Conservation (phyloP, 2,113 vertebrate species). For the Prolemur simus region DNA sequence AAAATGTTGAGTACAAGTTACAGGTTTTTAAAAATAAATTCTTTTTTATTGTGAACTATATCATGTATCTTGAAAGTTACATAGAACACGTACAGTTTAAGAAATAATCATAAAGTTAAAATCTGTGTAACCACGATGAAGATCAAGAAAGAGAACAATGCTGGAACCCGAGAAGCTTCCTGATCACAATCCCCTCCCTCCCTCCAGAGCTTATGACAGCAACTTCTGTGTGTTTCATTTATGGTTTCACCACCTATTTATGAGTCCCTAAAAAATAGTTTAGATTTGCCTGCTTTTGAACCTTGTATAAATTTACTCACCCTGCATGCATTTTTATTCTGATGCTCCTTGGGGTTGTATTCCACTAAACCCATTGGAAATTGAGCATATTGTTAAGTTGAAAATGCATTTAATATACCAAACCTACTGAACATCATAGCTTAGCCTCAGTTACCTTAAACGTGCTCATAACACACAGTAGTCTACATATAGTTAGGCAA, state of each 20-base stretch:
- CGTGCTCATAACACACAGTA: background rate
- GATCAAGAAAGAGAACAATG: background rate
- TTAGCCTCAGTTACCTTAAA: background rate
- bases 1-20: background rate
- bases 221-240: background rate
- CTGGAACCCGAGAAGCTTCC: background rate
- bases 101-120: conserved; percentile 13
- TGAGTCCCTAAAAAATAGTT: conserved; percentile 17
- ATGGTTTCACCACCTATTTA: background rate
- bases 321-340: background rate
- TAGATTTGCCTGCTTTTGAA: conserved; percentile 7
- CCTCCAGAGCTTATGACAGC: background rate
- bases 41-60: background rate
- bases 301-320: conserved; percentile 20
- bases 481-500: background rate
- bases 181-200: background rate
- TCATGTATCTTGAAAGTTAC: conserved; percentile 22
- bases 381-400: background rate
- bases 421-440: background rate
- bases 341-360: background rate
- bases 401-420: background rate
- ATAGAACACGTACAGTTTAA: background rate
- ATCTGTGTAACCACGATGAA: background rate
- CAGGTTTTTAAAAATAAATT: background rate
- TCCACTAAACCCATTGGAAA: background rate